Evolutionary conservation across 2,888 invertebrate genomes (phyloP), one percentile per base, ranked within the genome.

Genomic region (Brachyopa scutellaris): DNA sequence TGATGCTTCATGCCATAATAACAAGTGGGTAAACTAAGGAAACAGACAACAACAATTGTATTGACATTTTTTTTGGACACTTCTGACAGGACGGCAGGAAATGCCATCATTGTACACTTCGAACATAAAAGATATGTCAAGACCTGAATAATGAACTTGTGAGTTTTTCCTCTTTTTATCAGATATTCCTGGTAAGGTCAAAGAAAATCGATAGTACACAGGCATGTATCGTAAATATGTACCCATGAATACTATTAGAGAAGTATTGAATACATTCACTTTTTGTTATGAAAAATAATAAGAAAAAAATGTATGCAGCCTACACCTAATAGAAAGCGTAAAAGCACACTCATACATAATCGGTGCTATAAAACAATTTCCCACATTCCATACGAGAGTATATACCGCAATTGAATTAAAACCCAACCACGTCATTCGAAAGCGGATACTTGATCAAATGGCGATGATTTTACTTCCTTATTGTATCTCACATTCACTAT

Each of bases 161-260:
- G 15, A 9, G 31, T 17, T 19, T n/a, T 51, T 51, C 33, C 2
- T 1, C 19, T 4, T 11, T 51, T 11, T 19, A 11, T 31, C n/a
- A 13, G 21, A 47, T 49, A 29, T 29, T 29, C 29, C 26, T 49
- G 49, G 29, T 29, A 49, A 49, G 49, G 49, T 49, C 26, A 49
- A 51, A 15, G 6, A 2, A 8, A 33, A 51, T 51, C 51, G 51
- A 51, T 51, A 51, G 6, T 9, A n/a, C n/a, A n/a, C 31, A 51
- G 51, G 33, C 8, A 51, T 15, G 19, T 5, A 9, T 9, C 2
- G 49, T 49, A 29, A n/a, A n/a, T n/a, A n/a, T n/a, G n/a, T n/a
- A n/a, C n/a, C n/a, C n/a, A n/a, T n/a, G n/a, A n/a, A n/a, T n/a
- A n/a, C n/a, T n/a, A n/a, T n/a, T n/a, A n/a, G n/a, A n/a, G n/a